Base-by-base conservation (phyloP, 2,113 vertebrate species). In the Xenopus laevis region DNA sequence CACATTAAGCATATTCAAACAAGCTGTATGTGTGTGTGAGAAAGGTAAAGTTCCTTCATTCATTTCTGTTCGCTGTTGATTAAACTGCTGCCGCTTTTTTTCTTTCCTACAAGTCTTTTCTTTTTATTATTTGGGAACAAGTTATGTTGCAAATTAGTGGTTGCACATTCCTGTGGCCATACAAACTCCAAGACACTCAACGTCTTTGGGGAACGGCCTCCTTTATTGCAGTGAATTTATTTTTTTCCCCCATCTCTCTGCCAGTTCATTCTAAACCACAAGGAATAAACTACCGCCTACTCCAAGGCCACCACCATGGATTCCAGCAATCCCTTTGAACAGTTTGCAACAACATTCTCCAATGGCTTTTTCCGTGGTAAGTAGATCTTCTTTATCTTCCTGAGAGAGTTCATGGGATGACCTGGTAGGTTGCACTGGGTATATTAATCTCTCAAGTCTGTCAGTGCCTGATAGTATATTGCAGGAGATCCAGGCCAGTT, bases 281-380 rank as follows among this genome's bases (percentile, higher is more conserved):
- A 83, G 80, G 74, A 72, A 63, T 73, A 82, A 76, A 27, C 62
- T 15, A 79, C 79, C 66, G 74, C 80, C 72, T 77, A 79, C 81
- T 79, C 71, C 60, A 30, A 27, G 73, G 81, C 79, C 74, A 77
- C 74, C 89, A 96, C 97, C 89, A 97, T 98, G 96, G 93, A 95
- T 79, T 97, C 95, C 68, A 94, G 94, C 92, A 95, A 93, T 89
- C 93, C 93, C 90, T 95, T 96, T 81, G 90, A 95, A 82, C 93
- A 94, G 79, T 96, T 98, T 80, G 68, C 89, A 80, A 87, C 85
- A 80, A 86, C 85, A 87, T 95, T 91, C 88, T 88, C 93, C 70
- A 87, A 89, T 53, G 81, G 89, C 84, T 91, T 94, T 84, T 92
- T 95, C 74, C 88, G 90, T 2, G 93, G 95, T 97, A 85, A 96